A percentile compares a stretch with the other conserved stretches of the same genome.
These are phyloP conservation scores for Nannoperca obscura DNA, from an alignment of 2,797 vertebrate species.

Conservation along the genomic window DNA sequence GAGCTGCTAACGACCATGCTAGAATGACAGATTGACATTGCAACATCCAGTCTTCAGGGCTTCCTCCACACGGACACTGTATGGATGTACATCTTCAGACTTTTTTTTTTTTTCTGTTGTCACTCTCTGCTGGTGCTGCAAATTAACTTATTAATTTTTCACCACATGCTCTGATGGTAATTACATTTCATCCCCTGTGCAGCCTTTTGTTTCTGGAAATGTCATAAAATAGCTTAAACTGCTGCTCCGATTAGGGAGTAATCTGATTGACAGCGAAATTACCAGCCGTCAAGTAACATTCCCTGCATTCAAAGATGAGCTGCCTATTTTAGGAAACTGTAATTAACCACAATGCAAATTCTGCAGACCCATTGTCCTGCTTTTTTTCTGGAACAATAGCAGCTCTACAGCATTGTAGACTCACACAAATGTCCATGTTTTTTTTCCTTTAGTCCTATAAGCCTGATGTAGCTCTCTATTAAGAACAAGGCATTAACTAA, in stretches of 20 bases:
- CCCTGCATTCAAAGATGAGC: conserved; percentile 74
- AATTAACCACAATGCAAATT: conserved; percentile 75
- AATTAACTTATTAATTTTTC: conserved; percentile 85
- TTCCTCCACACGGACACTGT: conserved; percentile 60
- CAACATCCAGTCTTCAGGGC: conserved; percentile 62
- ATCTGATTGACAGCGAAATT: conserved; percentile 84
- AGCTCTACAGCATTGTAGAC: conserved; percentile 49
- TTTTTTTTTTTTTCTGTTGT: conserved; percentile 67
- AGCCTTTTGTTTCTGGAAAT: conserved; percentile 82
- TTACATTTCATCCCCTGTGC: conserved; percentile 81
- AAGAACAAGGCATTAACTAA: conserved; percentile 18
- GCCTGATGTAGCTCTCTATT: conserved; percentile 14
- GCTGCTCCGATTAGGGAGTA: conserved; percentile 79
- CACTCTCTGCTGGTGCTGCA: conserved; percentile 78
- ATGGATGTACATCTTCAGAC: conserved; percentile 67
- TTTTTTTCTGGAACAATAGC: conserved; percentile 61
- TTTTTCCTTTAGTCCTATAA: conserved; percentile 25
- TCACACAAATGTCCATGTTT: conserved; percentile 13
- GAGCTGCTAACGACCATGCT: conserved; percentile 56
- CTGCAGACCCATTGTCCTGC: conserved; percentile 65
- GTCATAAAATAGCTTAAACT: conserved; percentile 83
- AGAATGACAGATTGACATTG: conserved; percentile 72
- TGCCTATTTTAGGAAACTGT: conserved; percentile 69
- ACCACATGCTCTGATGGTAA: conserved; percentile 82
- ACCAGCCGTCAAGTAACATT: conserved; percentile 77